phyloP scores from a whole-genome alignment of 2,888 invertebrate species.

The Ceraclea dissimilis region DNA sequence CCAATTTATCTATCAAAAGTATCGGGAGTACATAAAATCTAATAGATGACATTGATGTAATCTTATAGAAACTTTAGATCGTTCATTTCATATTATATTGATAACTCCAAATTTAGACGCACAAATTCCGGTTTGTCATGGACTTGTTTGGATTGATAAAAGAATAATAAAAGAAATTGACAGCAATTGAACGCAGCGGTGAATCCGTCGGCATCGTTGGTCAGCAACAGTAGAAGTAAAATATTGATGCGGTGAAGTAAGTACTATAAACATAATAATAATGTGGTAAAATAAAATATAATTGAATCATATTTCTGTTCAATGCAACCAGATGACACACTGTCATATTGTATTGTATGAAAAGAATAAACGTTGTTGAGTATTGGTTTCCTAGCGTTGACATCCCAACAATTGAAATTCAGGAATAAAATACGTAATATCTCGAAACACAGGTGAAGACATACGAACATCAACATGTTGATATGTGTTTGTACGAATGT shows the following conservation, averaged over 20 bases:
- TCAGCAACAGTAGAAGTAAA: background rate
- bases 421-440: background rate
- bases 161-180: background rate
- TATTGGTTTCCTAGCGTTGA: background rate
- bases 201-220: background rate
- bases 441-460: background rate
- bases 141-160: background rate
- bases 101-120: constrained; percentile 9
- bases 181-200: constrained; percentile 6
- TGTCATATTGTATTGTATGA: background rate
- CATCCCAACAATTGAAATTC: background rate
- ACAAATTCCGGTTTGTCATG: constrained; percentile 8
- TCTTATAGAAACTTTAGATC: constrained; percentile 13
- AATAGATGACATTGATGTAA: constrained; percentile 14
- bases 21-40: constrained; percentile 11
- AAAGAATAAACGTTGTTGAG: too few species aligned
- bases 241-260: background rate
- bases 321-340: background rate
- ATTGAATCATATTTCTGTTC: constrained; percentile 3
- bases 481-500: too few species aligned
- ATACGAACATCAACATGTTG: too few species aligned
- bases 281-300: background rate
- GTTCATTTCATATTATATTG: constrained; percentile 3
- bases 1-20: background rate
- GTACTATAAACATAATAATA: background rate